These are phyloP conservation scores for Buathra laborator DNA, from an alignment of 2,888 invertebrate genomes.

Conservation along the genomic window DNA sequence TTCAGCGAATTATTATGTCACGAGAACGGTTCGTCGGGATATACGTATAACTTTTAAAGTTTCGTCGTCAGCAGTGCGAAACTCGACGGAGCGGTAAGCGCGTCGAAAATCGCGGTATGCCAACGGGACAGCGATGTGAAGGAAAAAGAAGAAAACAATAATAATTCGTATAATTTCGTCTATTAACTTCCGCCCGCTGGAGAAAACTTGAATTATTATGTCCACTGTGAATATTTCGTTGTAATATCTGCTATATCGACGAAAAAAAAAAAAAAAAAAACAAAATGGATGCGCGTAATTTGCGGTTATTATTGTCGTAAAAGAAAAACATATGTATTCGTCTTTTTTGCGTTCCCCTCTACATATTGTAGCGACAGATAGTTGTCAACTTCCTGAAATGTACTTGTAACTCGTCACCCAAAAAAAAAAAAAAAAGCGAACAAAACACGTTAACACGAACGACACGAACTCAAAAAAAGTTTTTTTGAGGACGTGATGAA, in stretches of 20 bases:
- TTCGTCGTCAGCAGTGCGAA: neutral
- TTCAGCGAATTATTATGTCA: neutral
- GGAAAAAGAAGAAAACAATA: constrained; percentile 22
- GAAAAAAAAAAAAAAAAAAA: constrained; percentile 18
- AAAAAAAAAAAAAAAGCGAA: constrained; percentile 38
- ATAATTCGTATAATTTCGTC: constrained; percentile 20
- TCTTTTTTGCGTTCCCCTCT: constrained; percentile 61
- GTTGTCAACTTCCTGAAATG: constrained; percentile 55
- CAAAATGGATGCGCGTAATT: constrained; percentile 29
- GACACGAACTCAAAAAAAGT: constrained; percentile 43
- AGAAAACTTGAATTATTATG: constrained; percentile 49
- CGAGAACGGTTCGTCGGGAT: neutral
- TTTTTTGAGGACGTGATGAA: constrained; percentile 43
- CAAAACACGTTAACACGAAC: constrained; percentile 40
- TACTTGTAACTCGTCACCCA: constrained; percentile 50
- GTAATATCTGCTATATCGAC: constrained; percentile 47
- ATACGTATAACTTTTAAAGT: neutral
- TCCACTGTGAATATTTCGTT: constrained; percentile 37
- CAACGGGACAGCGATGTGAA: neutral
- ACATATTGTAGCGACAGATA: constrained; percentile 45
- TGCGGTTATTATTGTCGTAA: constrained; percentile 49
- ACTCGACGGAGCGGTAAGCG: neutral
- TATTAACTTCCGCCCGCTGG: constrained; percentile 45
- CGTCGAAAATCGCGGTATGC: neutral
- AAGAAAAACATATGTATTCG: constrained; percentile 52